Conservation (phyloP, 2,888 invertebrate species). For the Pristionchus exspectatus region DNA sequence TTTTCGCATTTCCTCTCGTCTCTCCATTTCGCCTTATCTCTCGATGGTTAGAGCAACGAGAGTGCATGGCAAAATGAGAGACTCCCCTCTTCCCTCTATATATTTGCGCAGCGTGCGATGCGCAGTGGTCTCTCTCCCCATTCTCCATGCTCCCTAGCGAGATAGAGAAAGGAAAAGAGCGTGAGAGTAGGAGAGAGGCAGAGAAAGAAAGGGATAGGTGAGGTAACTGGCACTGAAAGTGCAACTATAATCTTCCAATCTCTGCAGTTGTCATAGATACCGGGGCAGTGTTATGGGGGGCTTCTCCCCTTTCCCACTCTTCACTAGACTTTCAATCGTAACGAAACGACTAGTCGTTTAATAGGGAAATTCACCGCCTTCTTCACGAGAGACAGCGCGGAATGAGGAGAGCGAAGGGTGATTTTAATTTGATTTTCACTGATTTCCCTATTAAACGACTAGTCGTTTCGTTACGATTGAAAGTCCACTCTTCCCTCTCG, state of each 20-base stretch:
- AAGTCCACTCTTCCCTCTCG: constrained; percentile 2
- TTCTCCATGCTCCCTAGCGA: not conserved
- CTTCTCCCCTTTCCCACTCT: constrained; percentile 25
- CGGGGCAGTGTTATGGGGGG: not conserved
- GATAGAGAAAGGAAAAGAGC: not conserved
- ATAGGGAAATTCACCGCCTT: no score
- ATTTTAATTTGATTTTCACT: no score
- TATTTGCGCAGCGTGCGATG: not conserved
- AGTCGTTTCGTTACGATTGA: no score
- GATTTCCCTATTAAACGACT: no score
- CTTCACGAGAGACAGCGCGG: no score
- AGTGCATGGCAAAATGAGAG: no score
- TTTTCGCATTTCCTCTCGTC: not conserved
- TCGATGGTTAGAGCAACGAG: no score
- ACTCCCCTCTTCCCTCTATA: not conserved
- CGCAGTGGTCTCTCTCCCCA: not conserved
- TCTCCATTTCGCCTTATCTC: not conserved
- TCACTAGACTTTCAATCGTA: no score
- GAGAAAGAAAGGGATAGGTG: not conserved
- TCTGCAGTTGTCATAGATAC: not conserved
- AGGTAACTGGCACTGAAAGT: not conserved
- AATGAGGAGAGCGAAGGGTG: no score
- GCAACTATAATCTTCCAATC: not conserved
- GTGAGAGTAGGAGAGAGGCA: not conserved
- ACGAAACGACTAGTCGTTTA: no score